Conservation (phyloP, 2,888 invertebrate genomes). For the Cylloceria caligata region DNA sequence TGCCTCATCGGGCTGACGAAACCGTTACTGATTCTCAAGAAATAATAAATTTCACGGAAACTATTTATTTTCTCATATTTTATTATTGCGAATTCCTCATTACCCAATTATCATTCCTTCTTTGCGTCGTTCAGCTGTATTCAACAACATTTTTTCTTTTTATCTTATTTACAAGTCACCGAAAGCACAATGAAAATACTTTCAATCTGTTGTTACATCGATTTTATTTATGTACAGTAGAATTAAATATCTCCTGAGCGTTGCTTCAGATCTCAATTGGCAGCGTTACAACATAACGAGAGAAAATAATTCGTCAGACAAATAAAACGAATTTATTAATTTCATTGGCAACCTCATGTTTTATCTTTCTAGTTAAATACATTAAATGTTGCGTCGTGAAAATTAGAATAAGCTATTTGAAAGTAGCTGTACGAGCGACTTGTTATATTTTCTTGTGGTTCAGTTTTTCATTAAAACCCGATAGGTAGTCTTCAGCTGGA, state of each 20-base stretch:
- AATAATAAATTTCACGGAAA: too few species aligned
- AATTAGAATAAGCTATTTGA: too few species aligned
- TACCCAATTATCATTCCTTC: not conserved
- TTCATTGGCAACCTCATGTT: too few species aligned
- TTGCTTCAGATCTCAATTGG: not conserved
- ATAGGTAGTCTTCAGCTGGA: too few species aligned
- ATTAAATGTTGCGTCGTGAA: too few species aligned
- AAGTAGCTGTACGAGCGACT: too few species aligned
- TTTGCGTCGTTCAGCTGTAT: not conserved
- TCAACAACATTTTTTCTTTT: not conserved
- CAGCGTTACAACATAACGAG: not conserved
- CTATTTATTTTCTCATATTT: not conserved
- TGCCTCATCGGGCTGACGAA: conserved; percentile 83
- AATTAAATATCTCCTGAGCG: not conserved
- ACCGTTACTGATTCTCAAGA: not conserved
- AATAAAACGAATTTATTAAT: too few species aligned
- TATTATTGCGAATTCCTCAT: not conserved
- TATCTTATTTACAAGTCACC: not conserved
- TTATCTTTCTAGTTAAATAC: too few species aligned
- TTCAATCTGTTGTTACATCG: not conserved
- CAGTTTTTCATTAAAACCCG: too few species aligned
- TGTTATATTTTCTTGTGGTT: too few species aligned
- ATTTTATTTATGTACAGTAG: not conserved
- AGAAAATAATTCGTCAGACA: not conserved
- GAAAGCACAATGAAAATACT: not conserved